Evolutionary conservation across 2,888 invertebrate species (phyloP), one percentile per base, ranked within the genome.

Genomic region (Caenorhabditis becei): DNA sequence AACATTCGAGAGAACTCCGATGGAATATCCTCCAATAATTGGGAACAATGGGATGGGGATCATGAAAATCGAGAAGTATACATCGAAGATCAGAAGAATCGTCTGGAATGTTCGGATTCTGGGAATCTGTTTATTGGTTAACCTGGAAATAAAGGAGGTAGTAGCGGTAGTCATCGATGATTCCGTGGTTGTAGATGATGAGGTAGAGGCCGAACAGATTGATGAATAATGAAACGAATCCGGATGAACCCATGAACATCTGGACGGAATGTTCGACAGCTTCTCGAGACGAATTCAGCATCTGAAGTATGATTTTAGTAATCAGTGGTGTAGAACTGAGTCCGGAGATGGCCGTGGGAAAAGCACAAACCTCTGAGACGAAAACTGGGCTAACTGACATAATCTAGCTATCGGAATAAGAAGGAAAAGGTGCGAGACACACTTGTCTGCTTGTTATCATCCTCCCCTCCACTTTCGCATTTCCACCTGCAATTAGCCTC

Each of bases 121-220:
- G 18, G 3, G 14, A 2, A 11, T 41, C 10, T 41, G 11, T 41
- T 7, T 7, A 14, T 14, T 41, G 14, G 51, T 41, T 1, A 5
- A 75, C 69, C 49, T 77, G 75, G 23, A 77, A 77, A 37, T 41
- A 62, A 2, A 69, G 26, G 7, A 67, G 62, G 47, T 77, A 69
- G 24, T 47, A 77, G 10, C 75, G 59, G 37, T 61, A 63, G 32
- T 69, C 67, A 53, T 63, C 77, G 54, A 63, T 58, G 56, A 61
- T 59, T 37, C 63, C 51, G 53, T 77, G 70, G 35, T 63, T 51
- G n/a, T 49, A 61, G 41, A 58, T 41, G 32, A 65, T 58, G 3
- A 62, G 51, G 65, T 70, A 70, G 24, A 77, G 51, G 16, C 77
- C 63, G 49, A 77, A 44, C 32, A 37, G 47, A 37, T 77, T 67